These are phyloP conservation scores for Semicossyphus pulcher DNA, from an alignment of 2,113 vertebrate species.

Conservation along the genomic window DNA sequence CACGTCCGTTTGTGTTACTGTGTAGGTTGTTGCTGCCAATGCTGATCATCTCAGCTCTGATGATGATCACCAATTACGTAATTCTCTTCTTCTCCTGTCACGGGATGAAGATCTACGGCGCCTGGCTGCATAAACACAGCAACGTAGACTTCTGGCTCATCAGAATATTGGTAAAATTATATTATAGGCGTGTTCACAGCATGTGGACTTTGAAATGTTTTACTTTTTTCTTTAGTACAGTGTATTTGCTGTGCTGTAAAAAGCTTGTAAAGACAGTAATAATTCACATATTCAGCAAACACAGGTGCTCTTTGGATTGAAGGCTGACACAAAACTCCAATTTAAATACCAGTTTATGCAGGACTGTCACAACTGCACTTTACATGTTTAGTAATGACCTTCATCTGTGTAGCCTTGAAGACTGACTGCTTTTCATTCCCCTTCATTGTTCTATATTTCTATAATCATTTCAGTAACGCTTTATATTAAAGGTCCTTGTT, in stretches of 20 bases:
- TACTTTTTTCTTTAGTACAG: not conserved
- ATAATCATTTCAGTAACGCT: too few species aligned
- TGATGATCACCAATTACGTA: constrained; percentile 68
- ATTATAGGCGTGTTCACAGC: not conserved
- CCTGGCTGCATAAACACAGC: constrained; percentile 78
- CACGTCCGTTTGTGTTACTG: not conserved
- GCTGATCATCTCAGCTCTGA: constrained; percentile 78
- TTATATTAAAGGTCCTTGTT: too few species aligned
- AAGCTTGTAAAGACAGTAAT: constrained; percentile 31
- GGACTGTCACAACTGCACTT: not conserved
- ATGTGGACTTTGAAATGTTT: not conserved
- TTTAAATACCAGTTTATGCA: not conserved
- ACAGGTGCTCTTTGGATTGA: constrained; percentile 11
- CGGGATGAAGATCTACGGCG: constrained; percentile 76
- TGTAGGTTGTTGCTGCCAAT: constrained; percentile 78
- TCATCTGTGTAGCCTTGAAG: not conserved
- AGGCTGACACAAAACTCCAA: not conserved
- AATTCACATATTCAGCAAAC: constrained; percentile 9
- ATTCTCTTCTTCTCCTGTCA: constrained; percentile 82
- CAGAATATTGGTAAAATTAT: constrained; percentile 81
- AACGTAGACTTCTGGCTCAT: constrained; percentile 83
- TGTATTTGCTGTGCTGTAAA: not conserved
- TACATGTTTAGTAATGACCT: too few species aligned
- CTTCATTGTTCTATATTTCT: too few species aligned
- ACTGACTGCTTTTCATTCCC: not conserved